These are phyloP conservation scores for Caenorhabditis briggsae DNA, from an alignment of 1,140 invertebrate species.

Conservation along the genomic window DNA sequence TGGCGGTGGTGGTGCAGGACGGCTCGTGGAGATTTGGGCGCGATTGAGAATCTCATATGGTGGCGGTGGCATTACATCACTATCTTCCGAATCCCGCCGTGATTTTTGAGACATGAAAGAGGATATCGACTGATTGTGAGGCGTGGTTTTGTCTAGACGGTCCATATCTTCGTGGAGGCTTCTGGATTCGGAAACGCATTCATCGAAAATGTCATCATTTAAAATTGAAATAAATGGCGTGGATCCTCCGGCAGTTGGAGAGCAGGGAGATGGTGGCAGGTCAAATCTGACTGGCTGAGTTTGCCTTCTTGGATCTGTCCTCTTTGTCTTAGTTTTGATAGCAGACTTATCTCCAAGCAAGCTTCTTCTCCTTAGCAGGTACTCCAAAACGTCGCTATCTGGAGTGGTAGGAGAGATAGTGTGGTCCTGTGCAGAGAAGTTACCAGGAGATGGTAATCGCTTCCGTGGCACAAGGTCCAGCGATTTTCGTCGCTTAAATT, in stretches of 20 bases:
- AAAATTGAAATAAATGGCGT: slow-evolving; percentile 60
- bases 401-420: slow-evolving; percentile 78
- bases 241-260: slow-evolving; percentile 52
- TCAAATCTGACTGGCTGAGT: slow-evolving; percentile 69
- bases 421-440: slow-evolving; percentile 80
- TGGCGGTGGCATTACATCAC: slow-evolving; percentile 62
- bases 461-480: slow-evolving; percentile 78
- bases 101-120: slow-evolving; percentile 29
- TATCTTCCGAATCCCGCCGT: slow-evolving; percentile 50
- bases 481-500: slow-evolving; percentile 69
- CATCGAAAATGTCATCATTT: slow-evolving; percentile 52
- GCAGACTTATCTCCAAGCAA: slow-evolving; percentile 76
- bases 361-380: slow-evolving; percentile 74
- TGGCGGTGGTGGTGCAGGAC: slow-evolving; percentile 49
- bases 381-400: slow-evolving; percentile 75
- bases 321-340: slow-evolving; percentile 40
- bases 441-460: slow-evolving; percentile 79
- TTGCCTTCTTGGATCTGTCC: slow-evolving; percentile 61
- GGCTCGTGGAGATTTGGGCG: neutral
- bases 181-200: slow-evolving; percentile 50
- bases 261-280: slow-evolving; percentile 62
- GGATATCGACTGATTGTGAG: slow-evolving; percentile 39
- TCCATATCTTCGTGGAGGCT: slow-evolving; percentile 66
- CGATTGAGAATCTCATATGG: slow-evolving; percentile 16
- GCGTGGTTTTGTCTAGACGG: slow-evolving; percentile 36